phyloP scores from a whole-genome alignment of 2,113 vertebrate genomes.

The Ptilonorhynchus violaceus region DNA sequence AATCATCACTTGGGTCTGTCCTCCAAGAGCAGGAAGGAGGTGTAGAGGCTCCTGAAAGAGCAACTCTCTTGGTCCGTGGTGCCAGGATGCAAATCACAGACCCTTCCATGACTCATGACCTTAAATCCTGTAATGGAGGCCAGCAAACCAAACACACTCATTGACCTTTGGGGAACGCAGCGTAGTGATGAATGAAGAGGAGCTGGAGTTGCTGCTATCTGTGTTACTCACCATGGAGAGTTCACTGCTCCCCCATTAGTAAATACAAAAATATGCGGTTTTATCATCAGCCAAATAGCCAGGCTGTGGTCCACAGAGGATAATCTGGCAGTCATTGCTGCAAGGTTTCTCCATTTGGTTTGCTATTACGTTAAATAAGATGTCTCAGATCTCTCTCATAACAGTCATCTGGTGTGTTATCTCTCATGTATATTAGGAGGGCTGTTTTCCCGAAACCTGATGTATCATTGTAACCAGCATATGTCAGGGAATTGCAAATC shows the following conservation, averaged over 20 bases:
- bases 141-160: background rate
- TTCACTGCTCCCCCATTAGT: conserved; percentile 21
- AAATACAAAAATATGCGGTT: conserved; percentile 47
- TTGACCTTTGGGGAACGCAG: background rate
- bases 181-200: conserved; percentile 3
- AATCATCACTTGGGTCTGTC: background rate
- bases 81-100: background rate
- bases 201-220: background rate
- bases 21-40: background rate
- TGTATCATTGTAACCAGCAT: background rate
- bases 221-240: conserved; percentile 20
- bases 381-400: conserved; percentile 6
- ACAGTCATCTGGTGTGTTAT: conserved; percentile 43
- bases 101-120: background rate
- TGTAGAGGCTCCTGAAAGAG: background rate
- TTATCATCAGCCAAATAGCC: conserved; percentile 42
- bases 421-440: conserved; percentile 2
- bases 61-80: background rate
- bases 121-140: background rate
- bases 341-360: conserved; percentile 24
- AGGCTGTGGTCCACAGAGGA: conserved; percentile 30
- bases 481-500: conserved; percentile 44
- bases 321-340: conserved; percentile 22
- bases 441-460: conserved; percentile 9
- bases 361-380: conserved; percentile 34